Base-by-base conservation (phyloP, 2,888 invertebrate species). In the Metallyticus violacea region DNA sequence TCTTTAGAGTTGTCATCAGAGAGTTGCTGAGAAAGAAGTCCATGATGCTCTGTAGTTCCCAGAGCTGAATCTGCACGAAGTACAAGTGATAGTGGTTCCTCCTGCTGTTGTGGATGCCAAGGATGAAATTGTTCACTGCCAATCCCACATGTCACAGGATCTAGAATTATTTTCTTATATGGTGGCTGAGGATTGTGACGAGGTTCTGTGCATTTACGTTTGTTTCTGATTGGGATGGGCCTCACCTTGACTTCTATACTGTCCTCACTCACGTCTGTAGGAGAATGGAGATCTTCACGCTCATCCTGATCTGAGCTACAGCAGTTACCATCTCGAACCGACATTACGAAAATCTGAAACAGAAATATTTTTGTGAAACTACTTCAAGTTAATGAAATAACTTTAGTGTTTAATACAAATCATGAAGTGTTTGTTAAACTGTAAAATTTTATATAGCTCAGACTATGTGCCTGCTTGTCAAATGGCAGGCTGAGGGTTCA, bases 191-290 rank as follows among this genome's bases (percentile, higher is more conserved):
- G 40, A 62, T 62, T 62, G 22, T 62, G 40, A 15, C 94, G 92
- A 0, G 96, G 95, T 88, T 95, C 95, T 26, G 94, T 93, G 87
- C 94, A 93, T 91, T 96, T 96, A 87, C 96, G 92, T 91, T 96
- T 96, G 29, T 86, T 91, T 90, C 94, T 87, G 91, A 94, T 91
- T 0, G 92, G 92, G 87, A 94, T 94, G 28, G 94, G 93, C 29
- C 93, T 93, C 7, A 94, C 93, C 90, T 94, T 94, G 3, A 95
- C 94, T 90, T 95, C 94, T 7, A 94, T 93, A 86, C 94, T 94
- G 90, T 95, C 95, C 89, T 95, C 95, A 86, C 94, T 94, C 86
- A 93, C 93, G 89, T 93, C 94, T 9, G 94, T 94, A 29, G 94
- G 94, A n/a, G 94, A 94, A 88, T 93, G 93, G 6, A 94, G 91